A percentile compares a stretch with the other conserved stretches of the same genome.
phyloP scores from a whole-genome alignment of 2,113 vertebrate genomes.

The Python bivittatus region DNA sequence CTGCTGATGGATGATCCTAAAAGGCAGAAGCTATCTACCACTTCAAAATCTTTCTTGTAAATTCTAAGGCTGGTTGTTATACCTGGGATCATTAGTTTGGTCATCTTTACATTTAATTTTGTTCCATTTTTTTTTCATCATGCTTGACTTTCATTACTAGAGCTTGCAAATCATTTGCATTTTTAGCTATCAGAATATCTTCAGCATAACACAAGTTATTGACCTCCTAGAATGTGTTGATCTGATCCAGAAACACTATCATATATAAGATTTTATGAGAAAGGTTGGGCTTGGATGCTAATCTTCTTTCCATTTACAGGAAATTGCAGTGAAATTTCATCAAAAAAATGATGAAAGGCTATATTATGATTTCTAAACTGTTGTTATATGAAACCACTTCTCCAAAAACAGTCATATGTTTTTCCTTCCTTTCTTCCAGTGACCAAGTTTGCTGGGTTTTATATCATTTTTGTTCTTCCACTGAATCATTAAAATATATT shows the following conservation, averaged over 20 bases:
- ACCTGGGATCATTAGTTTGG: too few species aligned
- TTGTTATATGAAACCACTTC: slow-evolving; percentile 49
- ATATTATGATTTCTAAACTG: slow-evolving; percentile 20
- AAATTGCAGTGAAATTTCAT: slow-evolving; percentile 26
- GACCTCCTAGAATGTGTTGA: too few species aligned
- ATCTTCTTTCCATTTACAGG: slow-evolving; percentile 29
- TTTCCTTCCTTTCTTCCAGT: slow-evolving; percentile 19
- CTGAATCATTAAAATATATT: neutral
- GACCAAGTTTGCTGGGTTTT: neutral
- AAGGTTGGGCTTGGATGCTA: neutral
- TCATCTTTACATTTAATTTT: too few species aligned
- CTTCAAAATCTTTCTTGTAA: too few species aligned
- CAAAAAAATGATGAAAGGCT: slow-evolving; percentile 8
- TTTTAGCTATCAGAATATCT: too few species aligned
- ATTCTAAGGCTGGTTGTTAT: too few species aligned
- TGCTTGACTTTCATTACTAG: too few species aligned
- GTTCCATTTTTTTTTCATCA: too few species aligned
- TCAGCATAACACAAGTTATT: too few species aligned
- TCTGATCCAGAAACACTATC: neutral
- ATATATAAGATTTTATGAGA: neutral
- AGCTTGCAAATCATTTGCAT: too few species aligned
- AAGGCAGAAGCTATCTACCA: too few species aligned
- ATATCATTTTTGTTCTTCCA: neutral
- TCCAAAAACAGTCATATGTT: slow-evolving; percentile 52
- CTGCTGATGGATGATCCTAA: too few species aligned